Evolutionary conservation across 2,888 invertebrate genomes (phyloP), one percentile per base, ranked within the genome.

Genomic region (Dendrolimus pini): DNA sequence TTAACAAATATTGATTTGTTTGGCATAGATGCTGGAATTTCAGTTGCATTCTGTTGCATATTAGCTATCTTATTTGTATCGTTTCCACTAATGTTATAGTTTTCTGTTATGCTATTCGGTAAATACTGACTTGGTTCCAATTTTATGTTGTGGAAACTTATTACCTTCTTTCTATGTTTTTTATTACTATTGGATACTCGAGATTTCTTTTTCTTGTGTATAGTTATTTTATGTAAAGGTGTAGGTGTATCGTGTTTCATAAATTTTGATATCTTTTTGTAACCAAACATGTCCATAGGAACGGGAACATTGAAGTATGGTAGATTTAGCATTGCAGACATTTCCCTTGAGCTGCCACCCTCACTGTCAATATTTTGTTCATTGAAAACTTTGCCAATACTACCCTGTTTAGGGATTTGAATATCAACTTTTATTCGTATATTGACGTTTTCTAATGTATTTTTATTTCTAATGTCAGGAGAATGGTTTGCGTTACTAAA

Each of bases 141-240:
- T 66, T 82, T 82, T n/a, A 80, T 71, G 59, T 81, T 80, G 60
- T 83, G 83, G 57, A 81, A 80, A 14, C 80, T 75, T 57, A 84
- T 74, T 41, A 83, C 62, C 62, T 87, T 89, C 63, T 82, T 87
- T 56, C 79, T 71, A 60, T 87, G 84, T 64, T 83, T 87, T 66
- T 85, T 89, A 58, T 71, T 82, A 59, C 63, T 78, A 62, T 70
- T 82, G 58, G 65, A 78, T 13, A 61, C 54, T 58, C 77, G 80
- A 1, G 76, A 63, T 67, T 86, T 89, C 69, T 86, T 90, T 67
- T 85, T 89, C 68, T 86, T 89, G 60, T 87, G 86, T 41, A 86
- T 76, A 53, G 78, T 78, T 62, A 83, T 74, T 74, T 85, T 87
- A 58, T 84, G 82, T 54, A 81, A 56, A 12, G 81, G 74, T 7